Evolutionary conservation across 2,888 invertebrate genomes (phyloP).

Genomic region (Macrosoma leucophasiata): DNA sequence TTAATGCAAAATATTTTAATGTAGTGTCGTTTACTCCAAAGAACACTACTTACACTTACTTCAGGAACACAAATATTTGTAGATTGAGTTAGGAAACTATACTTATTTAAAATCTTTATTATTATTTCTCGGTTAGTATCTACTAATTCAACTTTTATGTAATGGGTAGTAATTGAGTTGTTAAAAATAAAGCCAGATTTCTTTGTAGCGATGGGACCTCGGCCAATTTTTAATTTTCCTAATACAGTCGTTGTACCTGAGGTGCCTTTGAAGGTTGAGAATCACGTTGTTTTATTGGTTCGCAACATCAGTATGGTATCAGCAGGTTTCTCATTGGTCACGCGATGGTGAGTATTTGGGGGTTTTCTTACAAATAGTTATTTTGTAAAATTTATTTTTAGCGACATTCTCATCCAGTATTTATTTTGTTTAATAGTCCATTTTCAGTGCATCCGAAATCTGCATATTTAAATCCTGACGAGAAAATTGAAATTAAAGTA

Average conservation of each 20-base stretch:
- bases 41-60: no score
- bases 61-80: no score
- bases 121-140: no score
- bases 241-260: conserved; percentile 48
- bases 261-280: conserved; percentile 54
- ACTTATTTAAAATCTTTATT: no score
- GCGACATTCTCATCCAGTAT: no score
- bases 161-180: no score
- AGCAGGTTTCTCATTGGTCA: conserved; percentile 48
- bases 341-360: conserved; percentile 42
- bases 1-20: no score
- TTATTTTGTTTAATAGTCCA: conserved; percentile 53
- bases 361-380: not conserved
- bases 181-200: conserved; percentile 1
- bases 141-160: no score
- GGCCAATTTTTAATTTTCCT: conserved; percentile 57
- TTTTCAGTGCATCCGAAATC: conserved; percentile 72
- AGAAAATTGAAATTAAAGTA: conserved; percentile 66
- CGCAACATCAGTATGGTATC: conserved; percentile 47
- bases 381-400: no score
- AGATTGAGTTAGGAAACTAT: no score
- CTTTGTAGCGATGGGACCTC: conserved; percentile 57
- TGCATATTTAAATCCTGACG: conserved; percentile 61
- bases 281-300: conserved; percentile 33
- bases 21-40: no score